Conservation (phyloP, 2,113 vertebrate genomes). For the Fulica atra region DNA sequence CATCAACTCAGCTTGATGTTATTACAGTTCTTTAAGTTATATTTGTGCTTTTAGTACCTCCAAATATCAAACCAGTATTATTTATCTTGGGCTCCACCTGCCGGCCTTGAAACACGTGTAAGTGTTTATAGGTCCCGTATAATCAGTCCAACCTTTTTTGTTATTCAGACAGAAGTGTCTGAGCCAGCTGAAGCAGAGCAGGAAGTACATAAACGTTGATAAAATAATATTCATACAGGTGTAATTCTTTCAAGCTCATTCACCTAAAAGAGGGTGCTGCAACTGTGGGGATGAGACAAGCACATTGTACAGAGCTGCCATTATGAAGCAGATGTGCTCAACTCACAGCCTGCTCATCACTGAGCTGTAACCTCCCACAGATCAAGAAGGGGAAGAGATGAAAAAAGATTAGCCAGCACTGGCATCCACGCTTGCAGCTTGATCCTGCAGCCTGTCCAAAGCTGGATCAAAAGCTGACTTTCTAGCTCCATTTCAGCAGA, state of each 20-base stretch:
- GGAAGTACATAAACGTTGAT: neutral
- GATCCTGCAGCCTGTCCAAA: neutral
- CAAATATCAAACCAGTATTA: neutral
- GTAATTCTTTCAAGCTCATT: neutral
- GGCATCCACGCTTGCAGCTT: neutral
- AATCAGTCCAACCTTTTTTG: neutral
- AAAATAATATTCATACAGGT: neutral
- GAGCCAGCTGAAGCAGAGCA: neutral
- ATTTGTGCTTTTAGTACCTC: neutral
- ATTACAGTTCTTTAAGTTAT: neutral
- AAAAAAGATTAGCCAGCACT: neutral
- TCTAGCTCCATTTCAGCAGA: neutral
- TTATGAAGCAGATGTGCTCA: neutral
- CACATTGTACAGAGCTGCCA: neutral
- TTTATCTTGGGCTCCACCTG: constrained; percentile 16
- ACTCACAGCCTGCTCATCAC: neutral
- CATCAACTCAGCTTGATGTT: neutral
- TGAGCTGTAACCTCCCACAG: neutral
- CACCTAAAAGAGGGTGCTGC: neutral
- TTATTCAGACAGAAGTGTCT: neutral
- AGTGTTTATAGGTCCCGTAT: neutral
- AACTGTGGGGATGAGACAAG: fast-evolving
- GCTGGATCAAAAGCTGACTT: neutral
- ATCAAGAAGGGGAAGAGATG: neutral
- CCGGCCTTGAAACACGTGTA: neutral